Base-by-base conservation (phyloP, 2,888 invertebrate genomes). In the Keiferia lycopersicella region DNA sequence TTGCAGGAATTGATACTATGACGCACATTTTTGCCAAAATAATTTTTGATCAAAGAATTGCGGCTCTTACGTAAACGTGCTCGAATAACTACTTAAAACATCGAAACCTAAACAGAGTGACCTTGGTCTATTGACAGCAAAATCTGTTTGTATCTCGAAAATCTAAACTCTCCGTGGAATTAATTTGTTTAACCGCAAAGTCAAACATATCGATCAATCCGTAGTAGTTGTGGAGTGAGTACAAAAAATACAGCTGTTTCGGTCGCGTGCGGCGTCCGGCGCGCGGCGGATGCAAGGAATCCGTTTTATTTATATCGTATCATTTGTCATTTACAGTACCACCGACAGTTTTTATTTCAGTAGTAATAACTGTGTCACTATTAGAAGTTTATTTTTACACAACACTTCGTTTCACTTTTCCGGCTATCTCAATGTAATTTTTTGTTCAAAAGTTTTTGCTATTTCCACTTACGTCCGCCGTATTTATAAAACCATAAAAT, bases 351-450 rank as follows among this genome's bases (percentile, higher is more conserved):
- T 80, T 78, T 72, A 75, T 82, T 82, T 80, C 83, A 79, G 68
- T 70, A 67, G 78, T 79, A 79, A 80, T 79, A 79, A 80, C 77
- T 72, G 76, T 82, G 82, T 80, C 82, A 79, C 72, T 71, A 74
- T 79, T 72, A 77, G 83, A 83, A 84, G 79, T 81, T 66, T 64
- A 66, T 71, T 68, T 73, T 69, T 66, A 69, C 45, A 16, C 0
- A 14, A 53, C 18, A 20, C 61, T 45, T 6, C 14, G 26, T n/a
- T 10, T 57, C n/a, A 11, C 16, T 20, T 58, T 38, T 57, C 26
- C 34, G 34, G 34, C 34, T 34, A 7, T 34, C 10, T 34, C 3
- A 34, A 34, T 34, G 34, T 8, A 34, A 34, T 34, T 34, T n/a
- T 45, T 4, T 16, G 16, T n/a, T 45, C 1, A n/a, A 7, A 45